Base-by-base conservation (phyloP, 2,113 vertebrate genomes). In the Nycticebus coucang region DNA sequence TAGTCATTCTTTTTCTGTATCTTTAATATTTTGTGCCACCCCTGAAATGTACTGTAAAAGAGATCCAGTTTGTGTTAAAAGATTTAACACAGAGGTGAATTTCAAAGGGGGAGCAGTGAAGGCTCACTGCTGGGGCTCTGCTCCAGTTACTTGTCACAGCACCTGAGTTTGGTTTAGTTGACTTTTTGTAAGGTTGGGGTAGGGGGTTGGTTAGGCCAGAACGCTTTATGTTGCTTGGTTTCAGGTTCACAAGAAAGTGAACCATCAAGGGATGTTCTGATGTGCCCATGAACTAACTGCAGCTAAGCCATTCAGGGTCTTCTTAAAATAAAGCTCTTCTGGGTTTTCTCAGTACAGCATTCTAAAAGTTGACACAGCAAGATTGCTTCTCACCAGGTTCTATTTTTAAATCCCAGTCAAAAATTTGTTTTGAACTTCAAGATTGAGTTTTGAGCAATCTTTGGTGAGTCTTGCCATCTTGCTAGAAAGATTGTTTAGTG, bases 271-370 rank as follows among this genome's bases (percentile, higher is more conserved):
- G 77, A 81, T 78, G 80, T 97, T 92, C 97, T 94, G 97, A 97
- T 94, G 64, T 78, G 45, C 81, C 86, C n/a, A 12, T n/a, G 92
- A 96, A 94, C 89, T 95, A 96, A 94, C 89, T 95, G 93, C 92
- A 93, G 74, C 94, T 98, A 91, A 93, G 78, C 72, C 41, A 0
- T 62, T 77, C 94, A 57, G 78, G 24, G 96, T 62, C 69, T 84
- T 79, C 96, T 82, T 95, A 95, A 98, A 98, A 97, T 97, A 97
- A 98, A 97, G 85, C 82, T 89, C 35, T 60, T 72, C 0, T 86
- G 0, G 94, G 4, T 95, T 97, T 96, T 97, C 97, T 97, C 95
- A 62, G 90, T 12, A 30, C 80, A 92, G 87, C 68, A 93, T 83
- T 95, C 85, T 95, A 92, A 98, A 97, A 96, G 82, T 97, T 96